Evolutionary conservation across 2,888 invertebrate species (phyloP).

Genomic region (Rhorus exstirpatorius): DNA sequence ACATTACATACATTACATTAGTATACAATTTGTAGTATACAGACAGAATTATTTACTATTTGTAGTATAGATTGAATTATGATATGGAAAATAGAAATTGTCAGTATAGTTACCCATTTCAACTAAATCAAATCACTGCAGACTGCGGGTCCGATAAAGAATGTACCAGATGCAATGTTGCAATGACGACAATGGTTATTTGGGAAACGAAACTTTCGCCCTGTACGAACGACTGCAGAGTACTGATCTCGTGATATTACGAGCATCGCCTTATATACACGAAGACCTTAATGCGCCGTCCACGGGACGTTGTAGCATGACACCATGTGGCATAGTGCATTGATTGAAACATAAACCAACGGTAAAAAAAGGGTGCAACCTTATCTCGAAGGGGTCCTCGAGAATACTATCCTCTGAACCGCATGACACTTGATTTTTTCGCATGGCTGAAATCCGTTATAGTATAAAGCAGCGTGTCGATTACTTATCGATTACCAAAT

Average conservation of each 20-base stretch:
- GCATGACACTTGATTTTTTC: constrained; percentile 57
- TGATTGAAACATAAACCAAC: constrained; percentile 85
- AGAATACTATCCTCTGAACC: constrained; percentile 57
- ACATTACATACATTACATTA: too few relatives aligned
- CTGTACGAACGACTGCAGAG: constrained; percentile 15
- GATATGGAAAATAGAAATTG: constrained; percentile 1
- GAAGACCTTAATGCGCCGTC: constrained; percentile 34
- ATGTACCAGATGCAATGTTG: constrained; percentile 16
- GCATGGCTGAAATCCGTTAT: constrained; percentile 52
- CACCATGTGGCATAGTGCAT: constrained; percentile 78
- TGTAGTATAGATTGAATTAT: not conserved
- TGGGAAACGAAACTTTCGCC: constrained; percentile 23
- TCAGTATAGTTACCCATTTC: not conserved
- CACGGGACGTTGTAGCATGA: constrained; percentile 28
- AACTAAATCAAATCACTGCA: not conserved
- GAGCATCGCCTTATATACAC: constrained; percentile 52
- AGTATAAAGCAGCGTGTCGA: constrained; percentile 1
- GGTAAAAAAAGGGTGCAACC: constrained; percentile 83
- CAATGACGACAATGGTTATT: not conserved
- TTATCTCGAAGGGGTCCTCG: constrained; percentile 76
- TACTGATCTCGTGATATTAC: constrained; percentile 46
- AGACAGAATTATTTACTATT: too few relatives aligned
- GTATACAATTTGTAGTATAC: too few relatives aligned
- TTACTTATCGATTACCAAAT: constrained; percentile 64
- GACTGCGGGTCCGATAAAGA: not conserved